These are phyloP conservation scores for Orchestia grillus DNA, from an alignment of 1,140 invertebrate genomes.

Conservation along the genomic window DNA sequence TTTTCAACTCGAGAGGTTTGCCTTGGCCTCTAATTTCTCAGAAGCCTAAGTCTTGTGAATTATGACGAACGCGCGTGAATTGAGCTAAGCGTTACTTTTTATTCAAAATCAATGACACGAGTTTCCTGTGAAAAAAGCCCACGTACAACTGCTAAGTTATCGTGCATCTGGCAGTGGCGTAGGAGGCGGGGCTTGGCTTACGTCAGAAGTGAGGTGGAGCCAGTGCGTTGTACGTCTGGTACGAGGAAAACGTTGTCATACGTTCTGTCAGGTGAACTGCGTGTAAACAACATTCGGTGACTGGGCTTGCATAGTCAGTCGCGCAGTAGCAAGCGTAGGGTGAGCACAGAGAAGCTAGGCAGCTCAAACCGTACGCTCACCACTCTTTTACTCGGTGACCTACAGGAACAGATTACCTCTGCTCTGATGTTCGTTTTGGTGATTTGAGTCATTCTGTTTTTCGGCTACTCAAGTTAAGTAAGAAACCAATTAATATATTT, in stretches of 20 bases:
- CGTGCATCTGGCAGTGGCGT: background rate
- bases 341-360: background rate
- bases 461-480: background rate
- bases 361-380: background rate
- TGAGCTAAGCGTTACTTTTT: background rate
- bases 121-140: background rate
- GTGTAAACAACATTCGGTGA: slow-evolving; percentile 49
- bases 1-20: background rate
- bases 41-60: background rate
- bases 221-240: background rate
- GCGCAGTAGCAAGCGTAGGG: slow-evolving; percentile 32
- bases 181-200: background rate
- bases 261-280: background rate
- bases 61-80: background rate
- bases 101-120: background rate
- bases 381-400: background rate
- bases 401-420: background rate
- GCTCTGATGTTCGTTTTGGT: background rate
- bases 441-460: background rate
- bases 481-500: background rate
- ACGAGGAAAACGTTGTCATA: background rate
- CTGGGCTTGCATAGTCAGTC: slow-evolving; percentile 48
- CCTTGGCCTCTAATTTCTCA: background rate
- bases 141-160: background rate
- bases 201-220: background rate